A percentile compares a stretch with the other conserved stretches of the same genome.
Evolutionary conservation across 2,113 vertebrate species (phyloP).

Genomic region (Pollachius pollachius): DNA sequence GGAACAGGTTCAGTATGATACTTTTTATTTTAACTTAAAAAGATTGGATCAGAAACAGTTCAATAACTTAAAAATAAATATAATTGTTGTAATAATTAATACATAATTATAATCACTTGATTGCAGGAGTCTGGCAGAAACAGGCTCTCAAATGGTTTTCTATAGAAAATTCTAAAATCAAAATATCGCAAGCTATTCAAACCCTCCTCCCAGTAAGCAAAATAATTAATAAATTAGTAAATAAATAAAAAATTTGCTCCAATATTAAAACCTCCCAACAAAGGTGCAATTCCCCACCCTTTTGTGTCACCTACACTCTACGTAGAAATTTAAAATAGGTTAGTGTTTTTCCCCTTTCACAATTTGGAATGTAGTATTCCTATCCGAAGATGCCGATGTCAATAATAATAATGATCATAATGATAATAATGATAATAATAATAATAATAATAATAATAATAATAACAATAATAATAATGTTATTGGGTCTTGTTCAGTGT

Average conservation of each 20-base stretch:
- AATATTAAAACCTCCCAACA: constrained; percentile 75
- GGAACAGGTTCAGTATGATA: constrained; percentile 56
- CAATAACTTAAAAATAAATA: constrained; percentile 82
- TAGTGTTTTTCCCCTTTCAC: constrained; percentile 72
- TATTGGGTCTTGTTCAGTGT: constrained; percentile 65
- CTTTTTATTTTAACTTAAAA: constrained; percentile 80
- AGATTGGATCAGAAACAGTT: constrained; percentile 77
- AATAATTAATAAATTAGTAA: constrained; percentile 75
- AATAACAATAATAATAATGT: constrained; percentile 62
- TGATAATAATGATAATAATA: constrained; percentile 51
- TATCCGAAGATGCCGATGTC: constrained; percentile 61
- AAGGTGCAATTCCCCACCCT: constrained; percentile 61
- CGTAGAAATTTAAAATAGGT: constrained; percentile 78
- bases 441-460: constrained; percentile 63
- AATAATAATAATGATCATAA: constrained; percentile 18
- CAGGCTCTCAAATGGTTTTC: constrained; percentile 67
- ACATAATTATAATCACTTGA: constrained; percentile 73
- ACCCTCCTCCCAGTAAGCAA: constrained; percentile 66
- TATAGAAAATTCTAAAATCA: constrained; percentile 78
- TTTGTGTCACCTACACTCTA: constrained; percentile 71
- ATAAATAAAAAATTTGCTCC: constrained; percentile 77
- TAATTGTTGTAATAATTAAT: constrained; percentile 74
- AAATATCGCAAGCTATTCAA: constrained; percentile 70
- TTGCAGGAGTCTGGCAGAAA: constrained; percentile 74
- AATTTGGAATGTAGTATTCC: constrained; percentile 73